Conservation (phyloP, 2,888 invertebrate genomes). For the Habrosyne pyritoides region DNA sequence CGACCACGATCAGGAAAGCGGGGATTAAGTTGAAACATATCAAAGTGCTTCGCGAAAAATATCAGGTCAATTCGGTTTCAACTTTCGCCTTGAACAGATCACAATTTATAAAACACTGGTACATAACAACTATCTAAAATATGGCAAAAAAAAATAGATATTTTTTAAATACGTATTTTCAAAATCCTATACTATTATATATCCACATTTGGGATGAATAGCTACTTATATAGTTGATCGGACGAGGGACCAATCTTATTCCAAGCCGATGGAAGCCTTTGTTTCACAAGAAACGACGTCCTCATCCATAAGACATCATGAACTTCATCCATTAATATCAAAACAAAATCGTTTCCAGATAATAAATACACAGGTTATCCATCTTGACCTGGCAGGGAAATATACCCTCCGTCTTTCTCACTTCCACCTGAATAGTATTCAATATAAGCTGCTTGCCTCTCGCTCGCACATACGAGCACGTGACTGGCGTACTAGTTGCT, state of each 20-base stretch:
- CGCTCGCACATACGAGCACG: slow-evolving; percentile 51
- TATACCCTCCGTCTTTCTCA: slow-evolving; percentile 38
- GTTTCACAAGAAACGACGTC: neutral
- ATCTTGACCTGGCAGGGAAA: slow-evolving; percentile 45
- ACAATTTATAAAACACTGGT: no score
- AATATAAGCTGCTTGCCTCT: slow-evolving; percentile 23
- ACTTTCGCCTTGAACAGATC: no score
- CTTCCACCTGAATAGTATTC: slow-evolving; percentile 10
- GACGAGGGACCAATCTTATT: neutral
- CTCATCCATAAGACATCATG: neutral
- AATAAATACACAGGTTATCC: slow-evolving; percentile 51
- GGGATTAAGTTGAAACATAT: no score
- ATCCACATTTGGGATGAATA: no score
- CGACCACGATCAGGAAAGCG: no score
- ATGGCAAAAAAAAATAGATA: no score
- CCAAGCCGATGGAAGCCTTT: neutral
- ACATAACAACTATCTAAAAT: no score
- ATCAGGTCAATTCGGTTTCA: no score
- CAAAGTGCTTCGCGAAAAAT: no score
- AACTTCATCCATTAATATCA: slow-evolving; percentile 5
- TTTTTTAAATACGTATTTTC: no score
- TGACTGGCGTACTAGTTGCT: slow-evolving; percentile 65
- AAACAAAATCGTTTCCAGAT: slow-evolving; percentile 19
- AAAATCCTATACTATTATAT: no score
- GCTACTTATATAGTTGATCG: no score